Base-by-base conservation (phyloP, 2,888 invertebrate species). In the Anagyrus pseudococci region DNA sequence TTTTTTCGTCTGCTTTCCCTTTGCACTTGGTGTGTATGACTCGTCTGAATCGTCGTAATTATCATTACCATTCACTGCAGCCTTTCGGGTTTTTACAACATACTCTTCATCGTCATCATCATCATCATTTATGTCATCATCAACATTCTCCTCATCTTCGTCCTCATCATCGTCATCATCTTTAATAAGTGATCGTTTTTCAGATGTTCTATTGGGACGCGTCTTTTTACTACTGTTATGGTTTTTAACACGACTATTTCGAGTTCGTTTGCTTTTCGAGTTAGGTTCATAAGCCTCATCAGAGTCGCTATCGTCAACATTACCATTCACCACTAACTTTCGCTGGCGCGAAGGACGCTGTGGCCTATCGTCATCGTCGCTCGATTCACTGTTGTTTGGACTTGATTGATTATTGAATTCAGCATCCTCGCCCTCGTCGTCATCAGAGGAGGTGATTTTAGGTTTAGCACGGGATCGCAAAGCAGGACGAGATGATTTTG, bases 251-350 rank as follows among this genome's bases (percentile, higher is more conserved):
- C 77, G 74, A 67, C 71, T 74, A 59, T 73, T 78, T 10, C 74
- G 73, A 10, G 74, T 74, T 52, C 75, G 76, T 50, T 77, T 81
- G 4, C 77, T 75, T 20, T 77, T 77, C 7, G 70, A 77, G 50
- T 81, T 82, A 8, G 85, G 85, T 58, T 84, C 84, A 68, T 85
- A 86, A 70, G 83, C 83, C 17, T 86, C 86, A 66, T 85, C 86
- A 0, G 86, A 86, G 70, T 85, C 85, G 62, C 82, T 80, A 33
- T 80, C 81, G 37, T 67, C 68, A 19, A 65, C 69, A 43, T 43
- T n/a, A 37, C 71, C 75, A 57, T 79, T 81, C 41, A 69, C 76
- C 64, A 70, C n/a, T n/a, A 73, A 69, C 69, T 73, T 65, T 53
- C 72, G 64, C 67, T 62, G n/a, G n/a, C n/a, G n/a, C n/a, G n/a